Evolutionary conservation across 2,113 vertebrate species (phyloP).

Genomic region (Urocitellus parryii): DNA sequence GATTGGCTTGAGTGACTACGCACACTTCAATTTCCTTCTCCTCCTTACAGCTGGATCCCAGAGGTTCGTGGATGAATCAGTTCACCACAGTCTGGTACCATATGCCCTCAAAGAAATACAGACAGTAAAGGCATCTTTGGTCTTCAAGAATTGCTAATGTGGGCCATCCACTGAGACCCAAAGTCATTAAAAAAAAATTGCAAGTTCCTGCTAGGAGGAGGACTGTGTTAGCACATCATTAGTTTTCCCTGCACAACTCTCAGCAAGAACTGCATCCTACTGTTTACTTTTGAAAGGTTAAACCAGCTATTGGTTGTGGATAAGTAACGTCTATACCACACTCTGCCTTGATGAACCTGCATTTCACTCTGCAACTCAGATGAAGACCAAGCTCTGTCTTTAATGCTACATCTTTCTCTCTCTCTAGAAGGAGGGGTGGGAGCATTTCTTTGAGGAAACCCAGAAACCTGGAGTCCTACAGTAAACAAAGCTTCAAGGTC

Average conservation of each 20-base stretch:
- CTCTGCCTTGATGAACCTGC: slow-evolving; percentile 57
- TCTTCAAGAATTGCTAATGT: slow-evolving; percentile 73
- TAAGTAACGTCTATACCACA: slow-evolving; percentile 62
- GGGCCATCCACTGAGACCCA: slow-evolving; percentile 69
- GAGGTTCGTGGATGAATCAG: background rate
- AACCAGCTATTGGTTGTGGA: slow-evolving; percentile 65
- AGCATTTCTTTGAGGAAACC: slow-evolving; percentile 63
- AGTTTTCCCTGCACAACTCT: slow-evolving; percentile 59
- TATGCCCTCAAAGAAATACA: background rate
- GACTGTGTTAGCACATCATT: slow-evolving; percentile 61
- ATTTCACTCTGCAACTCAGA: slow-evolving; percentile 52
- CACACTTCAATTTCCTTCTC: background rate
- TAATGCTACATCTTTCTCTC: rapidly evolving
- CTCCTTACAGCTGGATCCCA: background rate
- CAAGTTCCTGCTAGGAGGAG: slow-evolving; percentile 74
- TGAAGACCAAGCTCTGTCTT: slow-evolving; percentile 10
- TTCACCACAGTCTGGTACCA: background rate
- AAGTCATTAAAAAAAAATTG: slow-evolving; percentile 80
- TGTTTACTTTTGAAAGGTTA: slow-evolving; percentile 74
- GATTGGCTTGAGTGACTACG: background rate
- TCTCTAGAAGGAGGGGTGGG: background rate
- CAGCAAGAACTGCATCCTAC: slow-evolving; percentile 74
- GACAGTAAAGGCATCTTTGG: slow-evolving; percentile 69
- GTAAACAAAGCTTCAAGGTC: slow-evolving; percentile 55
- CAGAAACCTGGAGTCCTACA: slow-evolving; percentile 70